Evolutionary conservation across 2,888 invertebrate species (phyloP).

Genomic region (Macaria notata): DNA sequence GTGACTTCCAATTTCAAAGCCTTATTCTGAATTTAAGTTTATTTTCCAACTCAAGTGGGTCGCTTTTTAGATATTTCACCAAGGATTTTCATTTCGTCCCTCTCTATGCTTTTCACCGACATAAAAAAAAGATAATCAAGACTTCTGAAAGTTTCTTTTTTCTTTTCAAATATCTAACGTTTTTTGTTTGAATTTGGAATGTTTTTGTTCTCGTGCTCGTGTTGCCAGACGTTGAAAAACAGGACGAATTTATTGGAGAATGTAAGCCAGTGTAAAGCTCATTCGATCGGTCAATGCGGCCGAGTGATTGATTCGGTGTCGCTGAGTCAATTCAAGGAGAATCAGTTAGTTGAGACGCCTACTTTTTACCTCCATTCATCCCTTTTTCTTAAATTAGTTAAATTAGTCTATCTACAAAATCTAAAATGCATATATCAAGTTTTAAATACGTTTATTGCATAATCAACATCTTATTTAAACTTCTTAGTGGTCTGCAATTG

Average conservation of each 20-base stretch:
- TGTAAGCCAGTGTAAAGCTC: background rate
- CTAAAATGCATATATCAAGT: too few relatives aligned
- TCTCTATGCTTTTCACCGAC: too few relatives aligned
- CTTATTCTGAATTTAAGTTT: too few relatives aligned
- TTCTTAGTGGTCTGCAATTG: background rate
- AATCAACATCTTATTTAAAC: background rate
- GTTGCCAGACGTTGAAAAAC: background rate
- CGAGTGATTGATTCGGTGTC: background rate
- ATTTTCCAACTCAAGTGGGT: too few relatives aligned
- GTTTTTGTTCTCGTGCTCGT: background rate
- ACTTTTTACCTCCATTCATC: too few relatives aligned
- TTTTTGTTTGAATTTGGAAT: conserved; percentile 1
- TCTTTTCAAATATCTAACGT: background rate
- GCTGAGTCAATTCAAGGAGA: background rate
- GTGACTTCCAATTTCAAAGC: conserved; percentile 1
- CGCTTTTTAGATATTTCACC: too few relatives aligned
- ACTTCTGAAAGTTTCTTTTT: too few relatives aligned
- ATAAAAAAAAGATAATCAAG: too few relatives aligned
- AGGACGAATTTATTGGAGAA: background rate
- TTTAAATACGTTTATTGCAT: too few relatives aligned
- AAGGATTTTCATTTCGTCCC: too few relatives aligned
- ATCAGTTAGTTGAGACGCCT: background rate
- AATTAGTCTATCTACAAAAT: too few relatives aligned
- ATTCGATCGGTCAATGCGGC: background rate
- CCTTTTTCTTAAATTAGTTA: too few relatives aligned